Evolutionary conservation across 2,797 vertebrate genomes (phyloP).

Genomic region (Percopsis omiscomaycus): DNA sequence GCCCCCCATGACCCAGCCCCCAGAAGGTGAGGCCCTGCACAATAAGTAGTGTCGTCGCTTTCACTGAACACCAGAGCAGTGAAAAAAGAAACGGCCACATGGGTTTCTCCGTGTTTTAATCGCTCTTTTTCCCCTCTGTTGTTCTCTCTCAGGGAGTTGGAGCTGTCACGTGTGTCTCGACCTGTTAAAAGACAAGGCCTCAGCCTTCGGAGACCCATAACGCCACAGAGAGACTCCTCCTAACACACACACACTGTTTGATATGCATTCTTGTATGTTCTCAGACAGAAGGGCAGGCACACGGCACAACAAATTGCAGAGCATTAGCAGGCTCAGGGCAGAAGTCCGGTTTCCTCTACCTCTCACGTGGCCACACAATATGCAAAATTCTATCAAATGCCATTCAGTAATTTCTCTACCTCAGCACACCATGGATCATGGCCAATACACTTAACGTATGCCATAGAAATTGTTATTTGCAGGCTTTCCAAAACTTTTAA

Average conservation of each 20-base stretch:
- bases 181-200: constrained; percentile 93
- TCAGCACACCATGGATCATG: constrained; percentile 44
- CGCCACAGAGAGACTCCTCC: constrained; percentile 13
- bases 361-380: constrained; percentile 43
- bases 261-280: constrained; percentile 12
- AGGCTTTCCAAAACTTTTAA: constrained; percentile 1
- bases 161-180: constrained; percentile 97
- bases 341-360: constrained; percentile 55
- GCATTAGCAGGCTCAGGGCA: constrained; percentile 66
- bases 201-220: constrained; percentile 81
- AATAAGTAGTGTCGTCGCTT: no score
- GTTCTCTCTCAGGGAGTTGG: constrained; percentile 87
- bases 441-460: constrained; percentile 13
- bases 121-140: constrained; percentile 25
- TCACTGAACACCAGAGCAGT: no score
- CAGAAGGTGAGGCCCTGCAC: constrained; percentile 83
- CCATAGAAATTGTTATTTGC: constrained; percentile 14
- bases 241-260: constrained; percentile 29
- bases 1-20: constrained; percentile 93
- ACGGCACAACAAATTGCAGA: constrained; percentile 35
- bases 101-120: constrained; percentile 1
- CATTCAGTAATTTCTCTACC: constrained; percentile 63
- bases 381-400: constrained; percentile 37
- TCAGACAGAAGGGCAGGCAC: constrained; percentile 24
- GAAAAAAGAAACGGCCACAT: background rate